A percentile compares a stretch with the other conserved stretches of the same genome.
These are phyloP conservation scores for Pagrus major DNA, from an alignment of 2,113 vertebrate species.

Conservation along the genomic window DNA sequence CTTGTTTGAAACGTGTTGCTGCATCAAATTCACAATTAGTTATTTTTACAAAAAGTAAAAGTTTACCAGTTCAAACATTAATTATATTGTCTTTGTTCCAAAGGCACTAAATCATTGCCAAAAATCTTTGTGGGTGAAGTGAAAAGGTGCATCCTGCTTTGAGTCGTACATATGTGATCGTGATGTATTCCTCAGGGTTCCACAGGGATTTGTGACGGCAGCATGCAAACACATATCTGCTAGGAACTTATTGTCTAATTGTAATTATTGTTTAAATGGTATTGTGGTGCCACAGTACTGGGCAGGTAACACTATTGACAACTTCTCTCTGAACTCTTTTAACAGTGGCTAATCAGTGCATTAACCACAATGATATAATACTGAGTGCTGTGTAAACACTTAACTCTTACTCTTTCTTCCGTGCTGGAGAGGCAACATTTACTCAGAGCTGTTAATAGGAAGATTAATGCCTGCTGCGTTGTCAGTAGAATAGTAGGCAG, in stretches of 20 bases:
- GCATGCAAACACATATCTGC: not conserved
- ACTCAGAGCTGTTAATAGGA: conserved; percentile 33
- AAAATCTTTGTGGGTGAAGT: not conserved
- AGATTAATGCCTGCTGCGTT: conserved; percentile 43
- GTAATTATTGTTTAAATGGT: not conserved
- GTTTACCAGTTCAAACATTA: too few relatives aligned
- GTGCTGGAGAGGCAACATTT: not conserved
- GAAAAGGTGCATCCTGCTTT: conserved; percentile 9
- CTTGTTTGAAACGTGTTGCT: too few relatives aligned
- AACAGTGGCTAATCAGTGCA: conserved; percentile 16
- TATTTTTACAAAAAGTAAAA: too few relatives aligned
- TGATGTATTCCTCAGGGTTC: conserved; percentile 3
- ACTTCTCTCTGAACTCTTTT: not conserved
- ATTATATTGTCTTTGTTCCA: too few relatives aligned
- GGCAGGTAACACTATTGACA: conserved; percentile 3
- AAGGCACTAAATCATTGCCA: not conserved
- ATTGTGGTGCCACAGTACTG: not conserved
- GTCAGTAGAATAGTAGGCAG: conserved; percentile 6
- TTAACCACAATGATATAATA: conserved; percentile 3
- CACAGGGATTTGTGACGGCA: not conserved
- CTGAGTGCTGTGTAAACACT: conserved; percentile 1
- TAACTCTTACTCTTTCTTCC: conserved; percentile 4
- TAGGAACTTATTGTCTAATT: not conserved
- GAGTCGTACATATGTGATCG: conserved; percentile 27
- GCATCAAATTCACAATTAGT: too few relatives aligned